Percentiles rank a stretch among this genome's conserved stretches.
Evolutionary conservation across 2,888 invertebrate genomes (phyloP).

Genomic region (Agriopis marginaria): DNA sequence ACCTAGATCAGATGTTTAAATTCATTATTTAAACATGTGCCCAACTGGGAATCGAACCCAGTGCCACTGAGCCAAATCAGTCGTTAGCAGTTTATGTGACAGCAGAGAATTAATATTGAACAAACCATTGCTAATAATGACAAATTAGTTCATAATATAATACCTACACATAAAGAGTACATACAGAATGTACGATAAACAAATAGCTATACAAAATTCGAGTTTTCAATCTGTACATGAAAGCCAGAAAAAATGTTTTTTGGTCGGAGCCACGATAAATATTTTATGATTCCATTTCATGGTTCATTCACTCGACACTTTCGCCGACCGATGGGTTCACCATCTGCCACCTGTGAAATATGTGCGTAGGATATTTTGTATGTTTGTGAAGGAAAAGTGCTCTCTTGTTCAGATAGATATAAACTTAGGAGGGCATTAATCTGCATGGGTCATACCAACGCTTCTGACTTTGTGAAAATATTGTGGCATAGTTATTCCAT

Average conservation of each 20-base stretch:
- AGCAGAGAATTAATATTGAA: too few species aligned
- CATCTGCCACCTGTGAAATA: conserved; percentile 19
- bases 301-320: conserved; percentile 31
- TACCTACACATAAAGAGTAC: neutral
- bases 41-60: too few species aligned
- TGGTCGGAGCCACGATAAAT: conserved; percentile 26
- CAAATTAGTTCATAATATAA: too few species aligned
- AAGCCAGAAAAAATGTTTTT: conserved; percentile 22
- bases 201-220: neutral
- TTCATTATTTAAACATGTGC: too few species aligned
- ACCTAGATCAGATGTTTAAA: too few species aligned
- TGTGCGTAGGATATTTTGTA: conserved; percentile 12
- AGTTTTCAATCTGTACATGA: conserved; percentile 17
- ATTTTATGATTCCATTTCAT: conserved; percentile 36
- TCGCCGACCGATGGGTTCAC: conserved; percentile 22
- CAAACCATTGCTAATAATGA: too few species aligned
- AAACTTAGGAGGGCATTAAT: neutral
- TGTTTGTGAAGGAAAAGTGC: neutral
- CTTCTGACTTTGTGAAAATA: too few species aligned
- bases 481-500: too few species aligned
- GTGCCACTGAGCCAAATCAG: too few species aligned
- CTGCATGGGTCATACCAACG: too few species aligned
- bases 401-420: neutral
- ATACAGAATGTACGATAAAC: neutral
- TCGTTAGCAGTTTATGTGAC: too few species aligned